Evolutionary conservation across 2,113 vertebrate species (phyloP).

Genomic region (Colaptes auratus): DNA sequence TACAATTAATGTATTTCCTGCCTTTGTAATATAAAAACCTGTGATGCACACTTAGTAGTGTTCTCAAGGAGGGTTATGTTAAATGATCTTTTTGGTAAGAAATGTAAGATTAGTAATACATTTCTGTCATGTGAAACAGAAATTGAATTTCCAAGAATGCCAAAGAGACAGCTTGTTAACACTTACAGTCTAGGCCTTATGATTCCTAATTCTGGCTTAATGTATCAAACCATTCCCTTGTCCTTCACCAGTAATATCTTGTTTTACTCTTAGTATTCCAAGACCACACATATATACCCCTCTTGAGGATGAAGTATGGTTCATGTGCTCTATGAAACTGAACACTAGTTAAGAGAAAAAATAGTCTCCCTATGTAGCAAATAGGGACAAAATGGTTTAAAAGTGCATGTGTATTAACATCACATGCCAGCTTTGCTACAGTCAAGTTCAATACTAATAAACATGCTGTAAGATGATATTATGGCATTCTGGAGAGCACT

Average conservation of each 20-base stretch:
- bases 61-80: background rate
- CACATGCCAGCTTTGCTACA: background rate
- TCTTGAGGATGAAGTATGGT: background rate
- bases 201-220: background rate
- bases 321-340: background rate
- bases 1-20: background rate
- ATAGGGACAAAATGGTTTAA: background rate
- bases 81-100: background rate
- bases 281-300: background rate
- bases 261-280: background rate
- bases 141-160: background rate
- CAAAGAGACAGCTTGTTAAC: background rate
- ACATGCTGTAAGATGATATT: background rate
- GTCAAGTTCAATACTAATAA: background rate
- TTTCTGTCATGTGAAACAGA: background rate
- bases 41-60: background rate
- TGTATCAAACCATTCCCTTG: background rate
- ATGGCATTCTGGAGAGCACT: background rate
- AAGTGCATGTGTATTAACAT: background rate
- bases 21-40: background rate
- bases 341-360: background rate
- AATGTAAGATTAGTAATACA: background rate
- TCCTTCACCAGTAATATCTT: background rate
- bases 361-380: background rate
- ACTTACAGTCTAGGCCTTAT: background rate